A percentile compares a stretch with the other conserved stretches of the same genome.
phyloP scores from a whole-genome alignment of 2,888 invertebrate species.

The Smittia sp. region DNA sequence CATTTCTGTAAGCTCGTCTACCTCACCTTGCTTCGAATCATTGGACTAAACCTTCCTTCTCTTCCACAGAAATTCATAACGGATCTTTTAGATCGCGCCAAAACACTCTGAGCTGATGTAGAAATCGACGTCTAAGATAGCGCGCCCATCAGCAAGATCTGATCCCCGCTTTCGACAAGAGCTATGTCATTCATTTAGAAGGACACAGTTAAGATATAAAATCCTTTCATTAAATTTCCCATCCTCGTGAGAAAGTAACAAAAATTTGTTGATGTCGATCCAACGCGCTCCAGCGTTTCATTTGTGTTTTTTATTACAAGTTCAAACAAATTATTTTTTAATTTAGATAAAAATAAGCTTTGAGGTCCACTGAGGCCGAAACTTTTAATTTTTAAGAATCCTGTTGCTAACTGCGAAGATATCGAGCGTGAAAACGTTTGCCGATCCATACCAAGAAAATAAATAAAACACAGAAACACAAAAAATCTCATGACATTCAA shows the following conservation, averaged over 20 bases:
- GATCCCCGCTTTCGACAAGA: background rate
- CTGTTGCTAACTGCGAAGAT: too few relatives aligned
- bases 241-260: too few relatives aligned
- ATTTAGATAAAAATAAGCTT: too few relatives aligned
- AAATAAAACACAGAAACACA: background rate
- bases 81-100: slow-evolving; percentile 83
- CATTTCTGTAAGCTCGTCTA: slow-evolving; percentile 74
- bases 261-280: too few relatives aligned
- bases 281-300: too few relatives aligned
- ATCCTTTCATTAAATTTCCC: background rate
- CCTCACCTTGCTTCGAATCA: background rate
- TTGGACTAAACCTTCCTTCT: slow-evolving; percentile 44
- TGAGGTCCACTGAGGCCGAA: too few relatives aligned
- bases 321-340: too few relatives aligned
- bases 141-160: slow-evolving; percentile 11
- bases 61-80: slow-evolving; percentile 82
- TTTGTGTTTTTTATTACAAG: too few relatives aligned
- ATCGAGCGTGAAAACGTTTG: background rate
- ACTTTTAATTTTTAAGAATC: too few relatives aligned
- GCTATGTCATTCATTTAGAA: background rate
- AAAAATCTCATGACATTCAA: background rate
- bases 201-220: background rate
- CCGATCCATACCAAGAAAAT: background rate
- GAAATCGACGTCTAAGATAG: slow-evolving; percentile 36
- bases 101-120: slow-evolving; percentile 67